phyloP scores from a whole-genome alignment of 2,888 invertebrate species.

The Lithosia quadra region DNA sequence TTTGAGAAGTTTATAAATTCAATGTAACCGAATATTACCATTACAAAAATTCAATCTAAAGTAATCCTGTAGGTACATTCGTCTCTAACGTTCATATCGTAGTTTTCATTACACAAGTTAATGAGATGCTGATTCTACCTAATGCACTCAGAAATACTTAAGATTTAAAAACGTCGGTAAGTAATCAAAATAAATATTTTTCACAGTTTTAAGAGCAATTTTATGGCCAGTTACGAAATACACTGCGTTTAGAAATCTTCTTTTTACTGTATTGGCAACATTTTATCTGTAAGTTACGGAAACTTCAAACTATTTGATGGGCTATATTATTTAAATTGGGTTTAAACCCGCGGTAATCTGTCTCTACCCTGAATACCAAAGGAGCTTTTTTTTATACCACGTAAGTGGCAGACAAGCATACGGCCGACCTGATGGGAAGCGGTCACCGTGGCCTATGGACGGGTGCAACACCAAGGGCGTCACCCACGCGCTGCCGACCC shows the following conservation, averaged over 20 bases:
- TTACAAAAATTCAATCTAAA: background rate
- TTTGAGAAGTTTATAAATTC: background rate
- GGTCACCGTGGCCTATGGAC: too few relatives aligned
- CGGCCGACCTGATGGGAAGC: too few relatives aligned
- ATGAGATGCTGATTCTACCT: background rate
- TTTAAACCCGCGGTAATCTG: too few relatives aligned
- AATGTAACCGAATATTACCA: background rate
- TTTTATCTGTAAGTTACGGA: background rate
- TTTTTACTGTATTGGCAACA: conserved; percentile 2
- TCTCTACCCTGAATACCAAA: too few relatives aligned
- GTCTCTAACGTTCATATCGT: background rate
- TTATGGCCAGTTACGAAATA: background rate
- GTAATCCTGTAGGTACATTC: conserved; percentile 1
- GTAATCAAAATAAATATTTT: conserved; percentile 3
- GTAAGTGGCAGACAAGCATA: too few relatives aligned
- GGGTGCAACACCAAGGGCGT: too few relatives aligned
- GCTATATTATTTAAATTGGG: too few relatives aligned
- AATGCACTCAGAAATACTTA: background rate
- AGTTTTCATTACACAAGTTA: background rate
- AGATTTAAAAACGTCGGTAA: conserved; percentile 2
- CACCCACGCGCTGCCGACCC: too few relatives aligned
- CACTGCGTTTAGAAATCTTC: background rate
- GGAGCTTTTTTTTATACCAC: too few relatives aligned
- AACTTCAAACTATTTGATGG: background rate
- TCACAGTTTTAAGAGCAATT: background rate